phyloP scores from a whole-genome alignment of 1,140 invertebrate species.

The Drosophila truncata region DNA sequence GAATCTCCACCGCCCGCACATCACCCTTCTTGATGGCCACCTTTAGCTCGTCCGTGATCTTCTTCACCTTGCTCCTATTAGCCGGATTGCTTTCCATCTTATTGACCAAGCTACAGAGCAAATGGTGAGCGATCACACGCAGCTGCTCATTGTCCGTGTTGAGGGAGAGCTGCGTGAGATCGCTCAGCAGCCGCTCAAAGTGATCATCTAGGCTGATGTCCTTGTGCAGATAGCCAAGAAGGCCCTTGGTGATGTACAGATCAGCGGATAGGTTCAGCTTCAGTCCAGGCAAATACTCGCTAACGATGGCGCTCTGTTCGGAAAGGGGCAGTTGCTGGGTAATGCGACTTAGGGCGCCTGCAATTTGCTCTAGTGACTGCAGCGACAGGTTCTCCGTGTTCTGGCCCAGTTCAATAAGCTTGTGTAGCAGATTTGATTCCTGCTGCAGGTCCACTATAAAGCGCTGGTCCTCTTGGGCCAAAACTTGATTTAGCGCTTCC shows the following conservation, averaged over 20 bases:
- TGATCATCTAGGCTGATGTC: slow-evolving; percentile 77
- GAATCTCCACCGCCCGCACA: slow-evolving; percentile 67
- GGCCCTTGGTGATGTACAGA: slow-evolving; percentile 75
- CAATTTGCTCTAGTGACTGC: slow-evolving; percentile 59
- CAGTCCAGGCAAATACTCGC: slow-evolving; percentile 70
- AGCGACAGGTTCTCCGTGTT: slow-evolving; percentile 27
- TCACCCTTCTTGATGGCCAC: slow-evolving; percentile 69
- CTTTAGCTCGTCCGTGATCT: slow-evolving; percentile 53
- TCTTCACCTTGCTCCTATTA: slow-evolving; percentile 59
- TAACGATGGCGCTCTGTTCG: slow-evolving; percentile 75
- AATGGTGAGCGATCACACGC: slow-evolving; percentile 66
- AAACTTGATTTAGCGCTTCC: slow-evolving; percentile 64
- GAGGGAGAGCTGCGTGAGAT: slow-evolving; percentile 73
- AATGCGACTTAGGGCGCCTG: slow-evolving; percentile 64
- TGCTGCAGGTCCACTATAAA: slow-evolving; percentile 74
- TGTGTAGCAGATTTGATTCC: slow-evolving; percentile 67
- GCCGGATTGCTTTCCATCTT: slow-evolving; percentile 61
- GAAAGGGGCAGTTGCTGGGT: slow-evolving; percentile 66
- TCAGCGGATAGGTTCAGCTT: slow-evolving; percentile 65
- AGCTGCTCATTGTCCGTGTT: slow-evolving; percentile 62
- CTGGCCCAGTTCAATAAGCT: slow-evolving; percentile 67
- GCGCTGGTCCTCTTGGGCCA: slow-evolving; percentile 58
- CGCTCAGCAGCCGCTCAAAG: slow-evolving; percentile 73
- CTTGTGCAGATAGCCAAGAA: slow-evolving; percentile 74
- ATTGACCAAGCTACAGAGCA: slow-evolving; percentile 82